Percentiles rank a stretch among this genome's conserved stretches.
Evolutionary conservation across 2,113 vertebrate species (phyloP).

Genomic region (Cochlearius cochlearius): DNA sequence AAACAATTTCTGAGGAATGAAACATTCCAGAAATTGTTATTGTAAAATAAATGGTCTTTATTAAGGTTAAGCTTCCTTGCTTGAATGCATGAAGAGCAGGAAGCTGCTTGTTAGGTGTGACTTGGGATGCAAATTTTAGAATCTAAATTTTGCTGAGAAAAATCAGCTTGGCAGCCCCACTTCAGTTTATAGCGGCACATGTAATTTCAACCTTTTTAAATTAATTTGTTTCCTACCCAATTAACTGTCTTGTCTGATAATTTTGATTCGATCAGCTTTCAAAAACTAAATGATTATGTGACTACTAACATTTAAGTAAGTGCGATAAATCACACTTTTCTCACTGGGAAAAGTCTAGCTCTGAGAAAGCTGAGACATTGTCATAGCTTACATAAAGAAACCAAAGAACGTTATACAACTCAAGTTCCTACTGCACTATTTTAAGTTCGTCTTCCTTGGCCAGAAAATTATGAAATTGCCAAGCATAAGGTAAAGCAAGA

Average conservation of each 20-base stretch:
- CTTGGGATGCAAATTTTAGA: neutral
- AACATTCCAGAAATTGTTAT: neutral
- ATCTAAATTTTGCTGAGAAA: neutral
- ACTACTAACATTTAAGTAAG: neutral
- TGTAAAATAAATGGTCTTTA: neutral
- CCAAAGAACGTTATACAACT: neutral
- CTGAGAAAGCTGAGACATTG: neutral
- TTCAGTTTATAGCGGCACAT: neutral
- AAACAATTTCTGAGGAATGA: neutral
- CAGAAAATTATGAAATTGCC: neutral
- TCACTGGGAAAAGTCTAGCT: neutral
- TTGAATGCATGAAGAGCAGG: neutral
- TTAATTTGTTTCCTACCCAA: neutral
- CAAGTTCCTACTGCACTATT: neutral
- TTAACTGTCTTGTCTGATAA: neutral
- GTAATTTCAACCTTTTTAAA: neutral
- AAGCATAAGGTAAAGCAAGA: neutral
- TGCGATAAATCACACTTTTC: neutral
- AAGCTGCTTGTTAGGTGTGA: neutral
- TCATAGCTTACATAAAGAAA: neutral
- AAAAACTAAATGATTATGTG: neutral
- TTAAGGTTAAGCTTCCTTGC: neutral
- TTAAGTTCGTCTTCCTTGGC: neutral
- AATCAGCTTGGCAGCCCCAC: neutral
- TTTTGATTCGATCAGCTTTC: neutral